Base-by-base conservation (phyloP, 2,113 vertebrate species). In the Mustela nigripes region DNA sequence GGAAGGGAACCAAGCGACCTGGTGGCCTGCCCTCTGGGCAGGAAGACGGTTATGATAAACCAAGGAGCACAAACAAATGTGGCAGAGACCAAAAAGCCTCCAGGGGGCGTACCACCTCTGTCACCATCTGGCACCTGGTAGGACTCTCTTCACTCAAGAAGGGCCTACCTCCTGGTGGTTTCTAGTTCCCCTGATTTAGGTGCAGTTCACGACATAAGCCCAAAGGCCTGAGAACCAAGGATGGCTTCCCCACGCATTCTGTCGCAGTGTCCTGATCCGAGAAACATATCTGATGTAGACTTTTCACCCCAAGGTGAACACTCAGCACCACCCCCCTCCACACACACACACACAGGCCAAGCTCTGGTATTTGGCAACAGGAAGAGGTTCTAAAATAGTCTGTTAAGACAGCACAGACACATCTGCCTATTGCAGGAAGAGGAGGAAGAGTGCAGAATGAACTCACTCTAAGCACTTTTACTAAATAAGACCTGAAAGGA, bases 191-290 rank as follows among this genome's bases (percentile, higher is more conserved):
- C 12, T 1, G 6, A 60, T 11, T 45, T 39, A 79, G 48, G 11
- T 36, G 80, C 0, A 3, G n/a, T 16, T 42, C n/a, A 48, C 18
- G 60, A 24, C 24, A 62, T 63, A n/a, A 4, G 28, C 5, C 80
- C 2, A 0, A 84, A 31, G 36, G 22, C 42, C 88, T 8, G 18
- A 18, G 58, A 42, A 56, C 31, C 26, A 11, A 0, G 28, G 0
- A 15, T 16, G 58, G 60, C n/a, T 16, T 24, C 18, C 19, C 33
- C 76, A 42, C 9, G 22, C 31, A 11, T 11, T n/a, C 1, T 1
- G 11, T 26, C 53, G 14, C 31, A 16, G 11, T n/a, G 48, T 16
- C 22, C 19, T 0, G 1, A 11, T 48, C 39, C 0, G 0, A n/a
- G 50, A 10, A 48, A 42, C 14, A 18, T n/a, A 78, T 33, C 24